These are phyloP conservation scores for Cyclopterus lumpus DNA, from an alignment of 2,797 vertebrate species.

Conservation along the genomic window DNA sequence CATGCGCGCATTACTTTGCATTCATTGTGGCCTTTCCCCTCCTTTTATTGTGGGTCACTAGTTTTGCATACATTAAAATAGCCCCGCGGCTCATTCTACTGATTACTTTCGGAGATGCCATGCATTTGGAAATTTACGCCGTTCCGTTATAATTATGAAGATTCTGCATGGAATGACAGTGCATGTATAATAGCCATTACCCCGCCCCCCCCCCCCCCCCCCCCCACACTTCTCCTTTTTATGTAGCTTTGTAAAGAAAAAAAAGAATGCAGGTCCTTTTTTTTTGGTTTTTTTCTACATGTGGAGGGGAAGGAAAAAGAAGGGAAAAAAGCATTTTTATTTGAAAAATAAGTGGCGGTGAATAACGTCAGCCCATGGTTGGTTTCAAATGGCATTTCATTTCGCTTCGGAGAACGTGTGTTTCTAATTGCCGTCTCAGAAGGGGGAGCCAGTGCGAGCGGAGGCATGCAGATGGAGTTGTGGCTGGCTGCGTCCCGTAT, in stretches of 20 bases:
- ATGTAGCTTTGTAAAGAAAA: conserved; percentile 52
- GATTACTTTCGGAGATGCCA: conserved; percentile 98
- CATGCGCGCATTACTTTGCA: conserved; percentile 92
- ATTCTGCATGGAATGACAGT: conserved; percentile 87
- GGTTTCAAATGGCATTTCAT: conserved; percentile 75
- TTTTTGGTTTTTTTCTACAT: conserved; percentile 18
- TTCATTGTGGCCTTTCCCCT: conserved; percentile 92
- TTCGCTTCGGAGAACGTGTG: conserved; percentile 52
- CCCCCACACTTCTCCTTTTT: conserved; percentile 32
- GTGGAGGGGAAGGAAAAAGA: conserved; percentile 3
- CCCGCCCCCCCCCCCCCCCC: conserved; percentile 10
- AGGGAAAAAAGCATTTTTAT: conserved; percentile 63
- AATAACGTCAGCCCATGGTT: conserved; percentile 70
- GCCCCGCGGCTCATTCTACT: conserved; percentile 95
- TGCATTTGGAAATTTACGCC: conserved; percentile 94
- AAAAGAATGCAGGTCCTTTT: neutral
- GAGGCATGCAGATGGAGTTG: conserved; percentile 70
- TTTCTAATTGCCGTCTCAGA: conserved; percentile 71
- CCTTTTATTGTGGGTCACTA: conserved; percentile 97
- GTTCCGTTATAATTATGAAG: conserved; percentile 97
- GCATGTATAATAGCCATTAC: conserved; percentile 86
- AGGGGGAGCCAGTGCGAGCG: conserved; percentile 46
- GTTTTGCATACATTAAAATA: conserved; percentile 99
- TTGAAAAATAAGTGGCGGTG: conserved; percentile 67
- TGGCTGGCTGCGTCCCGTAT: conserved; percentile 65